Evolutionary conservation across 2,888 invertebrate genomes (phyloP), one percentile per base, ranked within the genome.

Genomic region (Troglohyphantes excavatus): DNA sequence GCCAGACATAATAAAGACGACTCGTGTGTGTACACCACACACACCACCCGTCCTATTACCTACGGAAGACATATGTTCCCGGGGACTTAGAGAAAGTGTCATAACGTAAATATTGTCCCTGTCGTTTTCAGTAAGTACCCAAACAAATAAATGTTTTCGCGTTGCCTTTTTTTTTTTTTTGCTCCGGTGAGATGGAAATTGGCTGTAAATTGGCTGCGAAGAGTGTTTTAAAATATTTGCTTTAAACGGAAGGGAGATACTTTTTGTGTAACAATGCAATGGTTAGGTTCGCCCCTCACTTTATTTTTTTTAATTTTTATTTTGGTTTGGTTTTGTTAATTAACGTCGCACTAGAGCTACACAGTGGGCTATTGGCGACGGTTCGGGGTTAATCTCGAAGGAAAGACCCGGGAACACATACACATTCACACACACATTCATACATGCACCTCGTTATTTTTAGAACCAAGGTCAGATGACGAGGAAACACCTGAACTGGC

Each of bases 1-100:
- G 88, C 88, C 88, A 89, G 88, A 39, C 82, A 89, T 53, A 89
- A 89, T 89, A 89, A 82, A 68, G n/a, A 33, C 33, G 53, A 33
- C 46, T 9, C 13, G n/a, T n/a, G 59, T 33, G 59, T 33, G 65
- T 67, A 46, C 72, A 79, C 73, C 68, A 11, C 26, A 21, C 53
- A 21, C 43, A 5, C 53, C 29, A 29, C 1, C 68, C 43, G 59
- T 63, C 68, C 21, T 26, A 23, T 78, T 68, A 72, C 61, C 13
- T 29, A 89, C 46, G 26, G 61, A 68, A 82, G 76, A 76, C 88
- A 89, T 61, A 61, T 81, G 87, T 59, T 73, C 33, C 26, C 43
- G 43, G 61, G 27, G 19, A 33, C 33, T 61, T 75, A 43, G 43
- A 53, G 65, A 78, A 81, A 61, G 43, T 76, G 88, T 76, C 88